Percentiles rank a stretch among this genome's conserved stretches.
phyloP scores from a whole-genome alignment of 2,888 invertebrate genomes.

The Flexamia atlantica region DNA sequence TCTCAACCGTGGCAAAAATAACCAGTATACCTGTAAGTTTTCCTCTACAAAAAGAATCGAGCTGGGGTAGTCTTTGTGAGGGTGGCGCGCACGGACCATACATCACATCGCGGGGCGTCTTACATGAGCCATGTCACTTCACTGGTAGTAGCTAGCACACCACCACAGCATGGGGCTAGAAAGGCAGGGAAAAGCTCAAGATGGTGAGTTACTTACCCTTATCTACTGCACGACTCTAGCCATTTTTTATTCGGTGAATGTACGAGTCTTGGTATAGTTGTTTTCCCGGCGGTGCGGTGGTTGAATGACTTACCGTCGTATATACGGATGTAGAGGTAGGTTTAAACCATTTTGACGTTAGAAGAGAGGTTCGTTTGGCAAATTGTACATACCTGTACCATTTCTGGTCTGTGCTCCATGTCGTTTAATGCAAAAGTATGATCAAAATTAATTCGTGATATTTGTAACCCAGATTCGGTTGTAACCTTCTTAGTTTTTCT shows the following conservation, averaged over 20 bases:
- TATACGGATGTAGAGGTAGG: neutral
- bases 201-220: conserved; percentile 19
- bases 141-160: neutral
- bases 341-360: no score
- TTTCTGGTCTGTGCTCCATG: no score
- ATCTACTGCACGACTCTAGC: neutral
- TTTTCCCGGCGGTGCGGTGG: neutral
- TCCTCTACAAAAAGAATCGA: no score
- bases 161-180: neutral
- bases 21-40: no score
- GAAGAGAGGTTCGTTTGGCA: no score
- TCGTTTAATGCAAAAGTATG: no score
- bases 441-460: no score
- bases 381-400: no score
- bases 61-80: no score
- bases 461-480: no score
- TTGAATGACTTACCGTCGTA: neutral
- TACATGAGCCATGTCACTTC: neutral
- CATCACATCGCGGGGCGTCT: neutral
- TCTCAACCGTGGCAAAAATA: no score
- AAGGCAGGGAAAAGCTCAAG: neutral
- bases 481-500: no score
- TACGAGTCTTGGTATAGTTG: neutral
- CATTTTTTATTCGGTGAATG: neutral
- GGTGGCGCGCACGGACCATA: neutral